phyloP scores from a whole-genome alignment of 2,113 vertebrate genomes.

The Dasyurus viverrinus region DNA sequence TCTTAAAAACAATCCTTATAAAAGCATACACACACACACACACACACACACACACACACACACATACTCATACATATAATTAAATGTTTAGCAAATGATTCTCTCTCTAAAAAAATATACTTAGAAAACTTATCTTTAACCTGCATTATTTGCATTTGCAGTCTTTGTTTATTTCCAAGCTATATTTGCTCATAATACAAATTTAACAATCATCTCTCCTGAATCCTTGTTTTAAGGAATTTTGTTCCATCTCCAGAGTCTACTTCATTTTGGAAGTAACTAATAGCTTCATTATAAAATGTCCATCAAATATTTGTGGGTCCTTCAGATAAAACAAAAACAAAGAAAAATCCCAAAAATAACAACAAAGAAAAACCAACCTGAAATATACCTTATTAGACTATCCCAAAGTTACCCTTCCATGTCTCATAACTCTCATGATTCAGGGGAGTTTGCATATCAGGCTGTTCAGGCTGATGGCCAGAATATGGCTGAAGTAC shows the following conservation, averaged over 20 bases:
- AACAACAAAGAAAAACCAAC: not conserved
- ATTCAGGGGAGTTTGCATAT: conserved; percentile 33
- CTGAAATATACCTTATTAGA: not conserved
- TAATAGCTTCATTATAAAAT: not conserved
- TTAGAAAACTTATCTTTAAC: not conserved
- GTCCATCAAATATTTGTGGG: not conserved
- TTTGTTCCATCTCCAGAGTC: not conserved
- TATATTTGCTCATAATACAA: not conserved
- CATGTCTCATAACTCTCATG: not conserved
- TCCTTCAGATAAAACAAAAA: not conserved
- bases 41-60: too few species aligned
- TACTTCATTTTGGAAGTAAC: not conserved
- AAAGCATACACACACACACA: not conserved
- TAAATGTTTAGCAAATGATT: not conserved
- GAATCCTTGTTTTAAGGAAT: not conserved
- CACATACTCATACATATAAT: not conserved
- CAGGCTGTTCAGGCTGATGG: conserved; percentile 43
- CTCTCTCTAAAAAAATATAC: not conserved
- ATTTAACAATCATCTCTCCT: not conserved
- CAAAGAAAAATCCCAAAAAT: not conserved
- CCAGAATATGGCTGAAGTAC: conserved; percentile 11
- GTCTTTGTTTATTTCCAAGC: not conserved
- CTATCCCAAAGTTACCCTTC: not conserved
- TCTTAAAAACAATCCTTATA: not conserved
- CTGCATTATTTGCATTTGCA: not conserved